Evolutionary conservation across 2,797 vertebrate genomes (phyloP).

Genomic region (Tarsius wallacei): DNA sequence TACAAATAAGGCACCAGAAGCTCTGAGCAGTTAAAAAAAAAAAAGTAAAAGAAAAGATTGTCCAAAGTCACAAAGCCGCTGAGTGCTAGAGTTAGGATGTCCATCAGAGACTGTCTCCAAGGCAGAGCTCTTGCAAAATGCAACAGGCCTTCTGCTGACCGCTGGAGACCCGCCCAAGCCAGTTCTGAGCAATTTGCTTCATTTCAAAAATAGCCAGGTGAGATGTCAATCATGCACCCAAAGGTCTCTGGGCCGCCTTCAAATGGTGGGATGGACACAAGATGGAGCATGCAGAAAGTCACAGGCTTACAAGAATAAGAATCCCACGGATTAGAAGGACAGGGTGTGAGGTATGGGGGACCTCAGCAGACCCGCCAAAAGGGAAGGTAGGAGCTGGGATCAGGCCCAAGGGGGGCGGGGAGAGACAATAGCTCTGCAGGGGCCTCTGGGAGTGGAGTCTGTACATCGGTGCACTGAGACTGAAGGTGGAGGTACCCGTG

Average conservation of each 20-base stretch:
- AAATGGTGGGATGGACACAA: not conserved
- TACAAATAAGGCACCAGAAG: conserved; percentile 25
- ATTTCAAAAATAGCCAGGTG: conserved; percentile 65
- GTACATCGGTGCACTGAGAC: not conserved
- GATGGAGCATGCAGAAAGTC: not conserved
- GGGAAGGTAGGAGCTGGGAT: not conserved
- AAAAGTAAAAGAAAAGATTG: not conserved
- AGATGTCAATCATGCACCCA: conserved; percentile 36
- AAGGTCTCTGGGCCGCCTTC: not conserved
- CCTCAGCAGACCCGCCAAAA: not conserved
- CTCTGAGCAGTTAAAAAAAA: not conserved
- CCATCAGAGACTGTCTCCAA: not conserved
- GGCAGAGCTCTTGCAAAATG: not conserved
- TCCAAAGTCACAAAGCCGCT: not conserved
- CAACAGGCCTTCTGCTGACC: not conserved
- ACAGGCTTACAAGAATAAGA: not conserved
- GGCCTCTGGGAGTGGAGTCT: not conserved
- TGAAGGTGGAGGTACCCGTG: not conserved
- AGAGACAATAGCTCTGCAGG: not conserved
- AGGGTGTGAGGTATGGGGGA: not conserved
- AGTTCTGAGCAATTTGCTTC: conserved; percentile 13
- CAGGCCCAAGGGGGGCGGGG: not conserved
- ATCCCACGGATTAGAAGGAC: not conserved
- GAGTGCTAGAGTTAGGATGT: not conserved
- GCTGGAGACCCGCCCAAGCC: not conserved